Evolutionary conservation across 2,888 invertebrate genomes (phyloP).

Genomic region (Cataglyphis cursor): DNA sequence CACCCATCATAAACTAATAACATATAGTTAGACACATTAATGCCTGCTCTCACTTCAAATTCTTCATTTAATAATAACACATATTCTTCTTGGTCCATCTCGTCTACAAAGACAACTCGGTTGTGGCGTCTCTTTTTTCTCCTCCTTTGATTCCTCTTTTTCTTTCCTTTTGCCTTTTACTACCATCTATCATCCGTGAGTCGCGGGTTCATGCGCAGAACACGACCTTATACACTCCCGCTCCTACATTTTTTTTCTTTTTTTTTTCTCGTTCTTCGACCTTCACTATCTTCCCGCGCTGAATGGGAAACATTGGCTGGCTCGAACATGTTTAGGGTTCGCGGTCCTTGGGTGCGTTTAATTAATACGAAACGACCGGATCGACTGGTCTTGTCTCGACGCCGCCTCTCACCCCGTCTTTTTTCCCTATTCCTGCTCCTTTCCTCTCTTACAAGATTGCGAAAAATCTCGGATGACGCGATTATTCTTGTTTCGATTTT

Average conservation of each 20-base stretch:
- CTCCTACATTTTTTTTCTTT: constrained; percentile 46
- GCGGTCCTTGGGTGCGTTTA: constrained; percentile 66
- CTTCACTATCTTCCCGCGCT: constrained; percentile 73
- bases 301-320: constrained; percentile 74
- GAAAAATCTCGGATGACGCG: constrained; percentile 19
- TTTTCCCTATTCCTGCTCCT: constrained; percentile 28
- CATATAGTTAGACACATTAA: constrained; percentile 80
- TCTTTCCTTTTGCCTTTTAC: constrained; percentile 53
- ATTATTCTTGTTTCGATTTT: constrained; percentile 31
- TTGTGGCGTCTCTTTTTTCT: constrained; percentile 11
- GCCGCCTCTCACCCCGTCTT: constrained; percentile 55
- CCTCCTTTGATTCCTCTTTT: constrained; percentile 28
- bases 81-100: constrained; percentile 38
- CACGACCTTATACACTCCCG: constrained; percentile 69
- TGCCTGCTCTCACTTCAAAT: constrained; percentile 75
- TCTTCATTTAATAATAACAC: constrained; percentile 76
- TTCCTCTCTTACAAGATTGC: constrained; percentile 28
- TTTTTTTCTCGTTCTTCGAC: constrained; percentile 61
- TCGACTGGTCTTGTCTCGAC: constrained; percentile 70
- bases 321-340: constrained; percentile 70
- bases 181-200: constrained; percentile 78
- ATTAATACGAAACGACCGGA: constrained; percentile 76
- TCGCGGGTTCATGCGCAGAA: constrained; percentile 71
- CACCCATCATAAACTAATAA: constrained; percentile 80
- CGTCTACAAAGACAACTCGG: constrained; percentile 28